Evolutionary conservation across 2,888 invertebrate genomes (phyloP), one percentile per base, ranked within the genome.

Genomic region (Camptogramma bilineatum): DNA sequence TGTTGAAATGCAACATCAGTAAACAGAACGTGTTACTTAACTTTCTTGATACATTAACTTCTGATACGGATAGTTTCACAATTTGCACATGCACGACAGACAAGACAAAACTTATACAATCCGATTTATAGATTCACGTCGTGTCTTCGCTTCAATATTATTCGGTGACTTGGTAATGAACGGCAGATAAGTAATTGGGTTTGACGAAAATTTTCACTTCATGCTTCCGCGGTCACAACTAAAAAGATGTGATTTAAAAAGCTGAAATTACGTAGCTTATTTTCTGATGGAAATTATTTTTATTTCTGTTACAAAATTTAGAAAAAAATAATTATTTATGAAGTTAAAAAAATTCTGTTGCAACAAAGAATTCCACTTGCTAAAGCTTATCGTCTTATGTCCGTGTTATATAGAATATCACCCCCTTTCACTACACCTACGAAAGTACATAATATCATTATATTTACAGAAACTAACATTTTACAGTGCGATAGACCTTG

Each of bases 161-260:
- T 24, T 34, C 28, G 53, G 53, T 50, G 53, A 60, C 60, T 48
- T 50, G 47, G 47, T 47, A 18, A 54, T 54, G 61, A 50, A 44
- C 54, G 50, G 9, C 42, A 44, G 17, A 50, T 61, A n/a, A n/a
- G n/a, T n/a, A 61, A 61, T 61, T 61, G 42, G 53, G 42, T 61
- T 58, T 52, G 58, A 42, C 44, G 31, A 47, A 47, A n/a, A 47
- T 52, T 51, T 57, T 51, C 52, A 19, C 9, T 52, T 46, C 19
- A 59, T 51, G 57, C 57, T 18, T 51, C 21, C 42, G 17, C 28
- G 51, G 57, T 28, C 24, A 9, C 51, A 50, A 16, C 50, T 51
- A 58, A 52, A 44, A 46, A 39, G 31, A 44, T 16, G 31, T 52
- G 52, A 59, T 59, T 59, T 44, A n/a, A 52, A 59, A 52, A 52